Conservation (phyloP, 2,888 invertebrate species). For the Pristionchus maxplancki region DNA sequence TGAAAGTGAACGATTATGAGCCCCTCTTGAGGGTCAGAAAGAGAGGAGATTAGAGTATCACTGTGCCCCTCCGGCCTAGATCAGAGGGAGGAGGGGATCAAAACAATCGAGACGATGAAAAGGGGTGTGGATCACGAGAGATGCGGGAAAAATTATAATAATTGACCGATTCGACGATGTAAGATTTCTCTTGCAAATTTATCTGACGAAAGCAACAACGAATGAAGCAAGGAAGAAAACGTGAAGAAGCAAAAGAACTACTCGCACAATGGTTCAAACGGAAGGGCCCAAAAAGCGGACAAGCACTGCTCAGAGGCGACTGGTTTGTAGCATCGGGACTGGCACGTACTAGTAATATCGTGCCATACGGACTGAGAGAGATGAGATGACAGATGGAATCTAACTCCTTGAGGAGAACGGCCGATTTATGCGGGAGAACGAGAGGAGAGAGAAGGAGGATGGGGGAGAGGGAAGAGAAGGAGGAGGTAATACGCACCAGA, state of each 20-base stretch:
- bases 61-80: background rate
- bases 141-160: background rate
- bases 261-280: background rate
- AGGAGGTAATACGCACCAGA: slow-evolving; percentile 6
- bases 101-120: slow-evolving; percentile 1
- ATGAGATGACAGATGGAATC: slow-evolving; percentile 13
- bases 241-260: too few relatives aligned
- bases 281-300: background rate
- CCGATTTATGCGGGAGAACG: slow-evolving; percentile 30
- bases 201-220: background rate
- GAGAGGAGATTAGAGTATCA: slow-evolving; percentile 28
- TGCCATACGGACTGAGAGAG: background rate
- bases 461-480: background rate
- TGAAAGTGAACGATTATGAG: background rate
- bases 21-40: background rate
- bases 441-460: background rate
- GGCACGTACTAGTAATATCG: background rate
- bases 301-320: background rate
- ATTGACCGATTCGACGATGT: too few relatives aligned
- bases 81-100: background rate
- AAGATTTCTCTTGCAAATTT: too few relatives aligned
- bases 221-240: too few relatives aligned
- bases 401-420: background rate
- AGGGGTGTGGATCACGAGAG: background rate
- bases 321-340: background rate